Conservation (phyloP, 1,140 invertebrate species). For the Leptopilina boulardi region DNA sequence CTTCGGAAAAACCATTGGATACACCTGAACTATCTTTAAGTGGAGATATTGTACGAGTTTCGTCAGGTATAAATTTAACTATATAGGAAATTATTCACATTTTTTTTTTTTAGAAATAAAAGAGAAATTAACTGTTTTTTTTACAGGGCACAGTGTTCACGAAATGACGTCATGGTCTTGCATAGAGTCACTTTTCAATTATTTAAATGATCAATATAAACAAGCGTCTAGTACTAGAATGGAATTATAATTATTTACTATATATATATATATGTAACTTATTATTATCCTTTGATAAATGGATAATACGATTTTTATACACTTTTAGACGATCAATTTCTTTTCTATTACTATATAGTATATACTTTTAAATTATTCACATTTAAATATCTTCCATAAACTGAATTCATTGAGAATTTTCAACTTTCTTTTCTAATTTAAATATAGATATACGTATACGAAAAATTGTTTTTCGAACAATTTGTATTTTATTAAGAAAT, state of each 20-base stretch:
- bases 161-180: constrained; percentile 78
- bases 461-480: neutral
- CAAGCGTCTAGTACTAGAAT: constrained; percentile 7
- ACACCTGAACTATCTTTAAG: constrained; percentile 60
- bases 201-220: constrained; percentile 71
- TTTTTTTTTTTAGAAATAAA: too few relatives aligned
- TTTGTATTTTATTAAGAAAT: neutral
- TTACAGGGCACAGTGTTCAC: constrained; percentile 73
- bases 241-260: constrained; percentile 34
- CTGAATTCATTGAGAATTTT: neutral
- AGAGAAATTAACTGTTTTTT: constrained; percentile 47
- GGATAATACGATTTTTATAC: neutral
- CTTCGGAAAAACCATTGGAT: constrained; percentile 73
- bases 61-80: constrained; percentile 69
- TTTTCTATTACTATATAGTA: too few relatives aligned
- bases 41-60: constrained; percentile 71
- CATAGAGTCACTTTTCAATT: constrained; percentile 77
- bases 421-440: neutral
- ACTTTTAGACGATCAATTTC: neutral
- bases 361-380: neutral
- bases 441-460: neutral
- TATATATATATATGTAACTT: neutral
- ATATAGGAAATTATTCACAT: neutral
- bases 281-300: neutral
- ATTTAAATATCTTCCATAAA: neutral